A percentile compares a stretch with the other conserved stretches of the same genome.
These are phyloP conservation scores for Palythoa heliodiscus DNA, from an alignment of 92 coral and sea anemone genomes.

Conservation along the genomic window DNA sequence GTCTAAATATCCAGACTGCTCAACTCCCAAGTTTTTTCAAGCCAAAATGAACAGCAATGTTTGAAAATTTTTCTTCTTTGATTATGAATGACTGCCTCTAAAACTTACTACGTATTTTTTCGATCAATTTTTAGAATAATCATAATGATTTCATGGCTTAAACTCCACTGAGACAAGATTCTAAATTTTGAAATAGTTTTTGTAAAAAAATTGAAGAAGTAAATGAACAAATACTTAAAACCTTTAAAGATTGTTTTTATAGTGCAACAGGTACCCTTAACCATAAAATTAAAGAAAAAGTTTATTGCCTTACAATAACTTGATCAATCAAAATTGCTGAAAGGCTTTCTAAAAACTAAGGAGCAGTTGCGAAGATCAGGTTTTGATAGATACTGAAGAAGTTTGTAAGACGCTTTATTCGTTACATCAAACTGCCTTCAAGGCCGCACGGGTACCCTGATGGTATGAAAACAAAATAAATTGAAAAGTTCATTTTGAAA, in stretches of 20 bases:
- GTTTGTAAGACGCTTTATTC: neutral
- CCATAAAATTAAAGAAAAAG: neutral
- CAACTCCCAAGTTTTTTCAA: no score
- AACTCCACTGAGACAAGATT: neutral
- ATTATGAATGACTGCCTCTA: no score
- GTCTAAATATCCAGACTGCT: no score
- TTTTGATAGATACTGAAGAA: neutral
- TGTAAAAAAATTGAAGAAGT: neutral
- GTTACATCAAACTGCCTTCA: neutral
- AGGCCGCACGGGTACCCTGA: conserved; percentile 14
- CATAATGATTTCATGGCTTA: no score
- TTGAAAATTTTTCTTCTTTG: no score
- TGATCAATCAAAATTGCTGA: no score
- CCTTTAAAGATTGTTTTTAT: neutral
- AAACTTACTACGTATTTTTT: no score
- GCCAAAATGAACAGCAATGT: no score
- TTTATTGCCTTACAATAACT: neutral
- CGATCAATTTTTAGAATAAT: no score
- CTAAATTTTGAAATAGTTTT: neutral
- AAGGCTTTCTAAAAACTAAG: no score
- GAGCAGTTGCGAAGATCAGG: no score
- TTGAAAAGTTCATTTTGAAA: conserved; percentile 3
- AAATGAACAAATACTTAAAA: no score
- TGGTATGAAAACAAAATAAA: neutral
- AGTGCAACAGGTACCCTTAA: neutral